Evolutionary conservation across 2,113 vertebrate genomes (phyloP).

Genomic region (Calonectris borealis): DNA sequence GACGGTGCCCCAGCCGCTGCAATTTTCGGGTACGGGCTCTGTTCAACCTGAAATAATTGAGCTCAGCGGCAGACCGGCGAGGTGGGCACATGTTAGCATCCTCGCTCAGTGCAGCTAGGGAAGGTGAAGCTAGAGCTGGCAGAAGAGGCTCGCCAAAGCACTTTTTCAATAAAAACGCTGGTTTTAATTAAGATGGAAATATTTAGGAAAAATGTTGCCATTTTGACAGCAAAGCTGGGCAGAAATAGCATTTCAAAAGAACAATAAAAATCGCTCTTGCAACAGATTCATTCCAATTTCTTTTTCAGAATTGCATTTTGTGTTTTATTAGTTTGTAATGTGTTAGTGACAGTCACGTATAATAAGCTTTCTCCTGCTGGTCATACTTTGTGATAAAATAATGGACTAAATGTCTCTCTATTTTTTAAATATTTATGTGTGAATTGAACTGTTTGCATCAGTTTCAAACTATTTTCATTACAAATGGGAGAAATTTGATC

Average conservation of each 20-base stretch:
- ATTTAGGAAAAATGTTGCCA: neutral
- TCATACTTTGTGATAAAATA: conserved; percentile 43
- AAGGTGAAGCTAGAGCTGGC: neutral
- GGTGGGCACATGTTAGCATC: neutral
- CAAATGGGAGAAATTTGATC: neutral
- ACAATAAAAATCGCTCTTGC: conserved; percentile 53
- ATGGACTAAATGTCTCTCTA: neutral
- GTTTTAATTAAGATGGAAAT: conserved; percentile 53
- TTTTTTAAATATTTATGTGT: conserved; percentile 35
- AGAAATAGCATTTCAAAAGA: neutral
- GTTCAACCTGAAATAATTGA: neutral
- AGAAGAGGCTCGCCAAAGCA: neutral
- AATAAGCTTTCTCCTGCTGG: conserved; percentile 47
- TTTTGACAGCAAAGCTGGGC: neutral
- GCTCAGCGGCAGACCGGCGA: neutral
- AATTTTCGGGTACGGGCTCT: neutral
- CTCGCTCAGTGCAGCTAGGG: fast-evolving
- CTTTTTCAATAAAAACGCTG: neutral
- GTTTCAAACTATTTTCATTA: conserved; percentile 25
- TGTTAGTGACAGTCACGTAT: conserved; percentile 53
- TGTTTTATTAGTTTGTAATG: conserved; percentile 59
- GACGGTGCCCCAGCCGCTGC: fast-evolving
- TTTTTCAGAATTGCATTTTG: conserved; percentile 43
- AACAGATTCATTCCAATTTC: conserved; percentile 50
- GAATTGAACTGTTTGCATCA: neutral